These are phyloP conservation scores for Benthosema pterotum DNA, from an alignment of 2,797 vertebrate species.

Conservation along the genomic window DNA sequence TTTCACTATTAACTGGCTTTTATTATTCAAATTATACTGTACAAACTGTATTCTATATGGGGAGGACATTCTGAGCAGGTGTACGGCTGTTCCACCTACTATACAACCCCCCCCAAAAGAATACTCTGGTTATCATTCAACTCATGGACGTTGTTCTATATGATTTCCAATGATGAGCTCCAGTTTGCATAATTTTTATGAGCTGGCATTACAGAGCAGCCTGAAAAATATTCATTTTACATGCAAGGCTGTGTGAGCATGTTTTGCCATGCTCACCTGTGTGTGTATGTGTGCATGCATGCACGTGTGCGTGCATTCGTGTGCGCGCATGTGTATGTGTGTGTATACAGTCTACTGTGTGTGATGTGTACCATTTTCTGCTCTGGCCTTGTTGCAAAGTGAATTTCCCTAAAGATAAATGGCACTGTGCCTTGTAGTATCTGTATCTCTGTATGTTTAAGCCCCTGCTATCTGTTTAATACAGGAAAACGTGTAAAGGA, in stretches of 20 bases:
- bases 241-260: background rate
- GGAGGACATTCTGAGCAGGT: too few species aligned
- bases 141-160: constrained; percentile 10
- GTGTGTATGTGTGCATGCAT: constrained; percentile 5
- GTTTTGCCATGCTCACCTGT: background rate
- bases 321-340: constrained; percentile 16
- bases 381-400: constrained; percentile 37
- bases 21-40: constrained; percentile 20
- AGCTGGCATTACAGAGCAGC: background rate
- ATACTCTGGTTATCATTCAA: background rate
- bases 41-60: background rate
- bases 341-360: background rate
- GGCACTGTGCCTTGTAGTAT: background rate
- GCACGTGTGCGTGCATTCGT: constrained; percentile 13
- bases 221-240: background rate
- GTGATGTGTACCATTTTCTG: background rate
- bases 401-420: constrained; percentile 42
- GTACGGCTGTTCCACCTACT: background rate
- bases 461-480: constrained; percentile 45
- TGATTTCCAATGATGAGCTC: constrained; percentile 2
- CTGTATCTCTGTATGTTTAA: constrained; percentile 38
- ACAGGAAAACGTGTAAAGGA: constrained; percentile 48
- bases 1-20: constrained; percentile 46
- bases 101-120: background rate
- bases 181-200: background rate